Evolutionary conservation across 2,797 vertebrate genomes (phyloP), one percentile per base, ranked within the genome.

Genomic region (Enteromius fasciolatus): DNA sequence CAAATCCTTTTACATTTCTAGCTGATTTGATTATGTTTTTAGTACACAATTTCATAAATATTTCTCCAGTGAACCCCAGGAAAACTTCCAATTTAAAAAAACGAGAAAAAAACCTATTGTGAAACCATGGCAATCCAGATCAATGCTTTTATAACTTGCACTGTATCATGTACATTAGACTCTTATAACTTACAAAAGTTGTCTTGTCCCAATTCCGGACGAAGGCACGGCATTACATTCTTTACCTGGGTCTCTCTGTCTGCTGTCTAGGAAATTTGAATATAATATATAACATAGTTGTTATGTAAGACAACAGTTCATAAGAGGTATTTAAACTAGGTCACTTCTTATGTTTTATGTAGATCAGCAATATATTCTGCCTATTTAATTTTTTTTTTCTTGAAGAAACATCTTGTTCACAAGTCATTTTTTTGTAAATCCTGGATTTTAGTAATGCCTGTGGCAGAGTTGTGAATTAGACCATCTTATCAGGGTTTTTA

Each of bases 401-500:
- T 75, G 14, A 18, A 2, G 14, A 88, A 87, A 88, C 39, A 83
- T 10, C 39, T 78, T 88, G 85, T 15, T 18, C 28, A 63, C 20
- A 57, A 12, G 57, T 90, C 73, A 82, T 41, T 85, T 84, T 61
- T 78, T 79, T 46, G 25, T 79, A 68, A 80, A 44, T 82, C 63
- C 83, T 84, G 87, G 87, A 82, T 83, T 86, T 85, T 88, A 87
- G 88, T 89, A 89, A 91, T 89, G 80, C 67, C 46, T 46, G 57
- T 41, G 72, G 83, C 69, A 86, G 83, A 88, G 87, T 57, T 83
- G 89, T 89, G 88, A 92, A 92, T 93, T 87, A 93, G 88, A 87
- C 86, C 61, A 33, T 83, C 86, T 81, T 89, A 75, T 88, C 91
- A 87, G 89, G 88, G 88, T 90, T 89, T 91, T 91, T 91, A 91